A percentile compares a stretch with the other conserved stretches of the same genome.
These are phyloP conservation scores for Panulirus ornatus DNA, from an alignment of 1,140 invertebrate genomes.

Conservation along the genomic window DNA sequence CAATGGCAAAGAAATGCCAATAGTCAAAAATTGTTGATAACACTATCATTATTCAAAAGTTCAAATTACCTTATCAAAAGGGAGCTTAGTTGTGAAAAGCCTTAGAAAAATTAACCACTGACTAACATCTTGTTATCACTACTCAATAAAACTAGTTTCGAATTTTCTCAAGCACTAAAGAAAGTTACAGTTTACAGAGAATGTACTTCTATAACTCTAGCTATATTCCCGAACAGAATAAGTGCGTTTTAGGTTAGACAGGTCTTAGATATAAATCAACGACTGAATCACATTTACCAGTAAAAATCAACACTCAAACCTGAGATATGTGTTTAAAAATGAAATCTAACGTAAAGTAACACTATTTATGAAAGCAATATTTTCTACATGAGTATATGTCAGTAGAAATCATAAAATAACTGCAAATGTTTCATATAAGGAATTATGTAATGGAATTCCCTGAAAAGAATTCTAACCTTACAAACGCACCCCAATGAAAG, in stretches of 20 bases:
- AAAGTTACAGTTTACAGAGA: not conserved
- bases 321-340: no score
- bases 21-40: constrained; percentile 11
- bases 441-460: no score
- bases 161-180: not conserved
- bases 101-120: not conserved
- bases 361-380: no score
- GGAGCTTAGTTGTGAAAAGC: not conserved
- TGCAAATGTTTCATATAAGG: not conserved
- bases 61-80: not conserved
- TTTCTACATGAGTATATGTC: no score
- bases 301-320: no score
- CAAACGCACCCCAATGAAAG: not conserved
- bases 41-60: not conserved
- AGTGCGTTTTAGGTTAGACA: constrained; percentile 13
- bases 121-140: not conserved
- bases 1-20: constrained; percentile 4
- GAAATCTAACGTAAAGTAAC: no score
- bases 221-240: not conserved
- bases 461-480: not conserved
- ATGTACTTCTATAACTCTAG: not conserved
- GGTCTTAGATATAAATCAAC: no score
- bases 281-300: no score
- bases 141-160: not conserved
- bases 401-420: not conserved